phyloP scores from a whole-genome alignment of 1,140 invertebrate species.

The Nilaparvata lugens region DNA sequence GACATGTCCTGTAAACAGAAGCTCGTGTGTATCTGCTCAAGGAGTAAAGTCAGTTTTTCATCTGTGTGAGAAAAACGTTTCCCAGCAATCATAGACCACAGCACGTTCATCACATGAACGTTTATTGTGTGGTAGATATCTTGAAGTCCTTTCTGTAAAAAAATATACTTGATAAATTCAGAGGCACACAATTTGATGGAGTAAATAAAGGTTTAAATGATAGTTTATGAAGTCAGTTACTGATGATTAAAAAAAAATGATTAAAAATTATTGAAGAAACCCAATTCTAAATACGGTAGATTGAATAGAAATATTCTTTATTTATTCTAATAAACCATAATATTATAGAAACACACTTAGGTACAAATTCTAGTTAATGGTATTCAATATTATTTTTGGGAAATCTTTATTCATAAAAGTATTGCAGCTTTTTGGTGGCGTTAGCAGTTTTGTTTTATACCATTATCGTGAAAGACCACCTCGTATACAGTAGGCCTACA shows the following conservation, averaged over 20 bases:
- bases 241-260: background rate
- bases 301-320: background rate
- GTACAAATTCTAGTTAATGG: too few species aligned
- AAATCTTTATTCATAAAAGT: too few species aligned
- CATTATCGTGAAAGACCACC: too few species aligned
- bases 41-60: slow-evolving; percentile 38
- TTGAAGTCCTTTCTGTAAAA: slow-evolving; percentile 17
- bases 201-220: slow-evolving; percentile 27
- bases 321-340: too few species aligned
- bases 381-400: too few species aligned
- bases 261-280: background rate
- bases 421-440: too few species aligned
- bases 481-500: too few species aligned
- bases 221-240: background rate
- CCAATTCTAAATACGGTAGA: background rate
- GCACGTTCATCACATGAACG: slow-evolving; percentile 53
- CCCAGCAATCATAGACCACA: slow-evolving; percentile 57
- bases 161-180: background rate
- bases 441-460: too few species aligned
- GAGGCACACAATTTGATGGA: background rate
- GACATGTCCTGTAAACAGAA: slow-evolving; percentile 52
- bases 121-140: slow-evolving; percentile 37
- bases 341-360: too few species aligned
- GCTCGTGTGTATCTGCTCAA: slow-evolving; percentile 43
- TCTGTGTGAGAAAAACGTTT: slow-evolving; percentile 45